Evolutionary conservation across 2,888 invertebrate genomes (phyloP).

Genomic region (Rotaria sp.): DNA sequence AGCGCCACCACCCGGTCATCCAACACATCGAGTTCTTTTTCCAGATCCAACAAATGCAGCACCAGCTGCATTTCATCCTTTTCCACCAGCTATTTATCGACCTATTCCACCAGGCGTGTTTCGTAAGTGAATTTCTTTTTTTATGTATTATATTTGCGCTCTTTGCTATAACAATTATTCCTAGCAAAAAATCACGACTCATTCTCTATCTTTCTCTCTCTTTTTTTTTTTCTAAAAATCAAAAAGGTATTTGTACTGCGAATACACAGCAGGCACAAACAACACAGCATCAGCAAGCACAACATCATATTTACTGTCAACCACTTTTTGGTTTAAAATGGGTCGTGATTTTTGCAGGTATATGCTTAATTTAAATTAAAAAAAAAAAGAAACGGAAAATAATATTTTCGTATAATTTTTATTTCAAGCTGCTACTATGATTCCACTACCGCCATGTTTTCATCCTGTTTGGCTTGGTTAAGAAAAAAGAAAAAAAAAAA

Average conservation of each 20-base stretch:
- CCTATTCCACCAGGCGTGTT: background rate
- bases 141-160: background rate
- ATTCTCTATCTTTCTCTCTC: background rate
- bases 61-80: background rate
- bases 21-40: background rate
- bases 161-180: background rate
- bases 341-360: constrained; percentile 24
- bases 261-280: background rate
- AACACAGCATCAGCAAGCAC: background rate
- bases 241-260: background rate
- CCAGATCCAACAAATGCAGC: background rate
- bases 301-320: background rate
- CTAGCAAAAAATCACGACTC: background rate
- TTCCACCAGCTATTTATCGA: background rate
- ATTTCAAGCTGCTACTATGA: constrained; percentile 5
- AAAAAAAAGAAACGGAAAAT: background rate
- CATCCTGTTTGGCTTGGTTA: constrained; percentile 2
- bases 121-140: background rate
- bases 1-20: background rate
- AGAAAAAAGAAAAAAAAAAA: background rate
- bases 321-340: constrained; percentile 5
- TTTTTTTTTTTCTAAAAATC: background rate
- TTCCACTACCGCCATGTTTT: background rate
- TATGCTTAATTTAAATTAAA: background rate
- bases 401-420: background rate